Evolutionary conservation across 2,888 invertebrate genomes (phyloP).

Genomic region (Glaucopsyche alexis): DNA sequence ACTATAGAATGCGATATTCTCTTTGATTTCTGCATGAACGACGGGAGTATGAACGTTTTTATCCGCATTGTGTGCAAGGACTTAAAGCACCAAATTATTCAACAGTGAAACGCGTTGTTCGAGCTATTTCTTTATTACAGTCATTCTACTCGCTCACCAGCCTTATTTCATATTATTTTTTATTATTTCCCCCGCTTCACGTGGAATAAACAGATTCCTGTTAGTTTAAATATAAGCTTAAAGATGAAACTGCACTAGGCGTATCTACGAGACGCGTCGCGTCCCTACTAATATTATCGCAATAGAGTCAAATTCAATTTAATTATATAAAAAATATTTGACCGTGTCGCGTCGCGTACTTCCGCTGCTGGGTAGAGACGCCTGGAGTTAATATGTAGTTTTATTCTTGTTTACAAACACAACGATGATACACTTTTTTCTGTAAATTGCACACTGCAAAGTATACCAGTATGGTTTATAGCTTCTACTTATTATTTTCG

Average conservation of each 20-base stretch:
- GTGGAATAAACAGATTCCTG: slow-evolving; percentile 39
- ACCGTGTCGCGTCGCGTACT: too few species aligned
- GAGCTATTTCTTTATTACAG: slow-evolving; percentile 68
- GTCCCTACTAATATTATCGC: too few species aligned
- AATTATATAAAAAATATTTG: too few species aligned
- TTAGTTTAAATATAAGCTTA: slow-evolving; percentile 37
- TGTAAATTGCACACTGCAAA: too few species aligned
- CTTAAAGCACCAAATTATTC: slow-evolving; percentile 59
- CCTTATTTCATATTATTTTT: slow-evolving; percentile 58
- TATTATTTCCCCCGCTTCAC: slow-evolving; percentile 50
- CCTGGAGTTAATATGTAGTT: background rate
- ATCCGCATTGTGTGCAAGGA: slow-evolving; percentile 46
- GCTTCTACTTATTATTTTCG: too few species aligned
- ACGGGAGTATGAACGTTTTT: slow-evolving; percentile 42
- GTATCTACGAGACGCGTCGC: too few species aligned
- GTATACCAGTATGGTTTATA: too few species aligned
- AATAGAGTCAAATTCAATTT: too few species aligned
- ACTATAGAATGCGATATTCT: slow-evolving; percentile 34
- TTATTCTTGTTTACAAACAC: too few species aligned
- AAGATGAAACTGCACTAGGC: too few species aligned
- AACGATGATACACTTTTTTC: too few species aligned
- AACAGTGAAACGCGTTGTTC: slow-evolving; percentile 52
- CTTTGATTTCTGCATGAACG: slow-evolving; percentile 36
- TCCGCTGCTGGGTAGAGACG: background rate
- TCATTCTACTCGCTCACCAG: slow-evolving; percentile 52